These are phyloP conservation scores for Palythoa heliodiscus DNA, from an alignment of 92 coral and sea anemone species.

Conservation along the genomic window DNA sequence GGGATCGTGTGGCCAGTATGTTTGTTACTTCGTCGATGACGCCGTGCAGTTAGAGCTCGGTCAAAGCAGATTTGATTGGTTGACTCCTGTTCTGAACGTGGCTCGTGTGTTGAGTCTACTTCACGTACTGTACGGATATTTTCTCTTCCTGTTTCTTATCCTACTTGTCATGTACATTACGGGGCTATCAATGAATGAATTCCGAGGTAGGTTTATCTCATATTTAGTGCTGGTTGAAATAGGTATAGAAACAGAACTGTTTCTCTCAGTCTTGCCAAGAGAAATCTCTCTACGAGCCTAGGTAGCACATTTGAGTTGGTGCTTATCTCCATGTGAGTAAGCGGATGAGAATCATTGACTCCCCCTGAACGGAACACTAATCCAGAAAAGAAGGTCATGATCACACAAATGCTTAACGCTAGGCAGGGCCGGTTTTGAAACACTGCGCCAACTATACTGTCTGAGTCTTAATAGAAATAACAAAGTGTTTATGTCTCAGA, in stretches of 20 bases:
- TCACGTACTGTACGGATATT: conserved; percentile 87
- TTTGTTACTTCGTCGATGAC: conserved; percentile 84
- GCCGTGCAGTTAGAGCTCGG: conserved; percentile 85
- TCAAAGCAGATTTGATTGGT: conserved; percentile 49
- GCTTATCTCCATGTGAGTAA: no score
- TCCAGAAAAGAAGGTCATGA: no score
- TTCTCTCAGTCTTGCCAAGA: neutral
- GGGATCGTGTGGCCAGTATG: conserved; percentile 87
- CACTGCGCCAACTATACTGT: no score
- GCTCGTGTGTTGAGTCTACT: conserved; percentile 76
- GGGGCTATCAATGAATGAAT: conserved; percentile 92
- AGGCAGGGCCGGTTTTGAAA: no score
- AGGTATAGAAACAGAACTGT: neutral
- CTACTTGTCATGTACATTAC: conserved; percentile 82
- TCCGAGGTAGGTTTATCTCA: conserved; percentile 66
- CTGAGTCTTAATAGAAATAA: no score
- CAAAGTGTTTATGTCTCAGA: no score
- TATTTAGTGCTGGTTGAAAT: neutral
- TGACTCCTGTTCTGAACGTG: conserved; percentile 66
- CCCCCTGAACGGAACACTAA: no score
- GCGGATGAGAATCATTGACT: no score
- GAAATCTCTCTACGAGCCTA: no score
- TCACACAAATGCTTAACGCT: no score
- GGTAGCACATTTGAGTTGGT: no score
- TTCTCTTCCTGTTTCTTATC: conserved; percentile 77